These are phyloP conservation scores for Gila robusta DNA, from an alignment of 2,797 vertebrate species.

Conservation along the genomic window DNA sequence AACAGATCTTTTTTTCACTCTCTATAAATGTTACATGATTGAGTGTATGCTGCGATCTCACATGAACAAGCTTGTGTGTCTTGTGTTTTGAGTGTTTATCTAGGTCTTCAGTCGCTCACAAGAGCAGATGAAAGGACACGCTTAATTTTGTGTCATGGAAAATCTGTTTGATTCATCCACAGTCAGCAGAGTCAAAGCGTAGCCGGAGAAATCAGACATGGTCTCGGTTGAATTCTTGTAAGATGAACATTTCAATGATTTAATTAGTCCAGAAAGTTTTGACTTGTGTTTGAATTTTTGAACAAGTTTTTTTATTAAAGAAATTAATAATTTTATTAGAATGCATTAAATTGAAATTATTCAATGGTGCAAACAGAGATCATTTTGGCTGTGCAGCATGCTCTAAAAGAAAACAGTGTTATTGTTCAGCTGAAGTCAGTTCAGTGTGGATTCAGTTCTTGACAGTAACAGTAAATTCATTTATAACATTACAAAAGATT, in stretches of 20 bases:
- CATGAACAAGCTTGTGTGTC: constrained; percentile 4
- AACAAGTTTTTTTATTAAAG: not conserved
- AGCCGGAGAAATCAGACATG: constrained; percentile 9
- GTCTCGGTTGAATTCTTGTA: not conserved
- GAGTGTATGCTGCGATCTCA: not conserved
- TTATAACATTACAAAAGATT: not conserved
- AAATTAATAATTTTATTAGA: no score
- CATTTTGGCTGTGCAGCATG: not conserved
- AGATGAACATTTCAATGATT: constrained; percentile 10
- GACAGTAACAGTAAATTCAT: not conserved
- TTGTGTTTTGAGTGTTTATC: constrained; percentile 9
- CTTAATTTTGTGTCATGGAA: constrained; percentile 12
- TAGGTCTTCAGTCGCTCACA: not conserved
- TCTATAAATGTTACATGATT: not conserved
- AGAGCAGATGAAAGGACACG: constrained; percentile 17
- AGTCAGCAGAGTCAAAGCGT: constrained; percentile 9
- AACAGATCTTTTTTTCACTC: not conserved
- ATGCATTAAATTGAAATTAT: no score
- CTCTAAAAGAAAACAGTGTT: no score
- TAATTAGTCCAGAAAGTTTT: not conserved
- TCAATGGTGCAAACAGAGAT: not conserved
- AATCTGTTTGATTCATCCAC: constrained; percentile 8
- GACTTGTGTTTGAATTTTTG: not conserved
- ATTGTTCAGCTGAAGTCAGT: not conserved
- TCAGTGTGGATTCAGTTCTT: not conserved